phyloP scores from a whole-genome alignment of 2,797 vertebrate genomes.

The Pygocentrus nattereri region DNA sequence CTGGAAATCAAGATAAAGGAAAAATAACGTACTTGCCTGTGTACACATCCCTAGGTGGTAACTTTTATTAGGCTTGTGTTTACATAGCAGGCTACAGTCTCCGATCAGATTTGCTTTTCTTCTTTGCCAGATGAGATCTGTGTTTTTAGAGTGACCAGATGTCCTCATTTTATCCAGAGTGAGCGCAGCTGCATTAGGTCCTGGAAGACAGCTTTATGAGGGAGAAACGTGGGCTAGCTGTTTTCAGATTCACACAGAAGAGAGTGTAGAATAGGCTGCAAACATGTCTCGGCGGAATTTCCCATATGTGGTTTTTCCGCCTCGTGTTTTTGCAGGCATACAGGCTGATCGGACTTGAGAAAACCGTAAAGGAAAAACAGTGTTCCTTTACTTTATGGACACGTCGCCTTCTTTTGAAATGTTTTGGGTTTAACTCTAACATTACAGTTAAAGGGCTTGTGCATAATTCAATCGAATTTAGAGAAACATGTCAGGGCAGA shows the following conservation, averaged over 20 bases:
- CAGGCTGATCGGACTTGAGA: background rate
- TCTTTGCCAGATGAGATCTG: background rate
- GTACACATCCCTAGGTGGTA: background rate
- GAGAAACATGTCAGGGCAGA: no score
- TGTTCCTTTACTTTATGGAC: no score
- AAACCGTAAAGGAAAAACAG: no score
- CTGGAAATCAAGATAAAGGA: background rate
- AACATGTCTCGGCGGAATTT: background rate
- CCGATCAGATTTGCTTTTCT: constrained; percentile 5
- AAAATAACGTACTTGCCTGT: background rate
- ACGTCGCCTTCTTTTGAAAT: no score
- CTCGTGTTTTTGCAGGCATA: background rate
- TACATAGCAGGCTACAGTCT: background rate
- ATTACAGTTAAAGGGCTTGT: no score
- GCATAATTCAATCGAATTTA: no score
- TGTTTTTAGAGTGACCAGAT: constrained; percentile 6
- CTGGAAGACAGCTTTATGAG: background rate
- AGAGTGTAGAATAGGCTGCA: background rate
- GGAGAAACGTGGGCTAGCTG: background rate
- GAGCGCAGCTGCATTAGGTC: background rate
- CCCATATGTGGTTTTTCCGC: background rate
- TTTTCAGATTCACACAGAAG: background rate
- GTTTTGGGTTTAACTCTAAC: no score
- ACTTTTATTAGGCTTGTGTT: constrained; percentile 1
- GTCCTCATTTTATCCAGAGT: constrained; percentile 2